Percentiles rank a stretch among this genome's conserved stretches.
Evolutionary conservation across 1,140 invertebrate species (phyloP).

Genomic region (Macrosteles quadrilineatus): DNA sequence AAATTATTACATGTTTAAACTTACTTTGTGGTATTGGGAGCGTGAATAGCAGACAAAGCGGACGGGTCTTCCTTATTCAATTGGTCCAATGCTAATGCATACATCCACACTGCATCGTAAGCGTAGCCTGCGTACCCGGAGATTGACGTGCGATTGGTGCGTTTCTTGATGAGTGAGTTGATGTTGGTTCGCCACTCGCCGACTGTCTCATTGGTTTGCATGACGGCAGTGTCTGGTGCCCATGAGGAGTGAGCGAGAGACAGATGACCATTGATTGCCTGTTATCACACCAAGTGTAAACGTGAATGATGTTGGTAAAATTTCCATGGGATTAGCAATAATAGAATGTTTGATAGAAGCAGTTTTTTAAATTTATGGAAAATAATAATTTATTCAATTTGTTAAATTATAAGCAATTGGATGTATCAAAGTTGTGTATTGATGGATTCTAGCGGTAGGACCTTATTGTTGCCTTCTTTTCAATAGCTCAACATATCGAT

Average conservation of each 20-base stretch:
- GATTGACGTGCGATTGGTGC: constrained; percentile 41
- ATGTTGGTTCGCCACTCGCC: constrained; percentile 59
- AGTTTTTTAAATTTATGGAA: too few relatives aligned
- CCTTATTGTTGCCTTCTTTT: too few relatives aligned
- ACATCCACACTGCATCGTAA: constrained; percentile 86
- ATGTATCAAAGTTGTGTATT: too few relatives aligned
- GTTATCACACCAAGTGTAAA: constrained; percentile 34
- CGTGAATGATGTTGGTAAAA: neutral
- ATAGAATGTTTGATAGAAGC: too few relatives aligned
- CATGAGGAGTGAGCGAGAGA: constrained; percentile 69
- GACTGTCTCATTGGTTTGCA: constrained; percentile 67
- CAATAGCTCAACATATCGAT: too few relatives aligned
- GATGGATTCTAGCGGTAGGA: too few relatives aligned
- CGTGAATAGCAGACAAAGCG: constrained; percentile 60
- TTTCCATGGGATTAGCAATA: neutral
- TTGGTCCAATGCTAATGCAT: constrained; percentile 69
- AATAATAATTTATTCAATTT: too few relatives aligned
- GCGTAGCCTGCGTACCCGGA: constrained; percentile 70
- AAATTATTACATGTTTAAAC: constrained; percentile 28
- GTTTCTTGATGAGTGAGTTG: constrained; percentile 42
- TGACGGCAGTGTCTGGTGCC: constrained; percentile 58
- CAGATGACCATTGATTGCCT: constrained; percentile 77
- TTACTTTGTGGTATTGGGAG: constrained; percentile 59
- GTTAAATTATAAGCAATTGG: too few relatives aligned
- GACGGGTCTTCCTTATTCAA: constrained; percentile 61